Base-by-base conservation (phyloP, 2,797 vertebrate species). In the Neomorphus geoffroyi region DNA sequence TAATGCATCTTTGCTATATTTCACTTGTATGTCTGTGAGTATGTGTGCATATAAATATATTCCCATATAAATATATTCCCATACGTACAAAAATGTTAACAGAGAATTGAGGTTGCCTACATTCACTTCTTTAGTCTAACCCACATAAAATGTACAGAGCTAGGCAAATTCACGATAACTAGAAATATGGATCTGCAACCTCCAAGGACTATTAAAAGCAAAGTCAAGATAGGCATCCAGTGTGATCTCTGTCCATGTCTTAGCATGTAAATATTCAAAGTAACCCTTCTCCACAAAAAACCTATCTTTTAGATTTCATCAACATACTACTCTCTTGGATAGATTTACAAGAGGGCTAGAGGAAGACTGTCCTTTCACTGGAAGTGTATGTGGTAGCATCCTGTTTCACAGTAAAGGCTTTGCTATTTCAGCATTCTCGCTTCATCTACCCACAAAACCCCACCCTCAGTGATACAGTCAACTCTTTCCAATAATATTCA, bases 1-100 rank as follows among this genome's bases (percentile, higher is more conserved):
- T 95, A 93, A 96, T 94, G 66, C 60, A 81, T 84, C 88, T 78
- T 85, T 82, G 78, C 80, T 87, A 69, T 80, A 90, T 88, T 95
- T 94, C 74, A 67, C 70, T 93, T 71, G 56, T 73, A 58, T 71
- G 33, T 71, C 85, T 97, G 77, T 79, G 82, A 90, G 60, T 91
- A 58, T 75, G 51, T 39, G 35, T 84, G 80, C 48, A 74, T 90
- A 86, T 73, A 85, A 88, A 94, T 86, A 88, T 62, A 71, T 66
- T 66, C 41, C 12, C 5, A 0, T 70, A 80, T 50, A 86, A 93
- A 93, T 89, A 83, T 81, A 92, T 84, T 70, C 61, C 60, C 72
- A 61, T 39, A 89, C 0, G 2, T 64, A 88, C 56, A 88, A 77
- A 91, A 84, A 80, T 3, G 3, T 70, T 92, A 92, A 35, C 45